Evolutionary conservation across 2,888 invertebrate genomes (phyloP).

Genomic region (Ceramica pisi): DNA sequence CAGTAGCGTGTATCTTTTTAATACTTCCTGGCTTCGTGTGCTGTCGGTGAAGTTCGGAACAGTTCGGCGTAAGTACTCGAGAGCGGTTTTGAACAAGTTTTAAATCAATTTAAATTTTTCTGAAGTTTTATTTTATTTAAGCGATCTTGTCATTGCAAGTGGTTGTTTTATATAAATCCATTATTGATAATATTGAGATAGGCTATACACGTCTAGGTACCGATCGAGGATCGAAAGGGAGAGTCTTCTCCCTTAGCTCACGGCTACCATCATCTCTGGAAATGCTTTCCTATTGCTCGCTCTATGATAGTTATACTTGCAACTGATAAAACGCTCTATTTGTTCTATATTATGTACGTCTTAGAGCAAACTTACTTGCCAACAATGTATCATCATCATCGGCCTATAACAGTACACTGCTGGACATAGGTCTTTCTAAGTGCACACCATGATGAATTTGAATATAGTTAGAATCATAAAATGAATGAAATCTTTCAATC

Average conservation of each 20-base stretch:
- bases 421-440: no score
- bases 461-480: no score
- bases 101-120: constrained; percentile 46
- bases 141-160: background rate
- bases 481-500: no score
- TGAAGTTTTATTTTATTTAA: constrained; percentile 13
- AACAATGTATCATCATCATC: no score
- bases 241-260: background rate
- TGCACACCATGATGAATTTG: no score
- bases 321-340: no score
- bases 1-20: constrained; percentile 61
- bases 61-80: constrained; percentile 31
- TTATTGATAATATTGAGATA: no score
- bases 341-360: background rate
- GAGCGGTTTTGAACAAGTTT: constrained; percentile 36
- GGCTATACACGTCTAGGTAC: no score
- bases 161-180: background rate
- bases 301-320: background rate
- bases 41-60: constrained; percentile 29
- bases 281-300: no score
- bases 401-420: no score
- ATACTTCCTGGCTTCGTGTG: constrained; percentile 56
- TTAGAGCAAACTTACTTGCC: no score
- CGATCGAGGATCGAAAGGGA: background rate
- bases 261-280: no score